Percentiles rank a stretch among this genome's conserved stretches.
phyloP scores from a whole-genome alignment of 2,888 invertebrate genomes.

The Apamea monoglypha region DNA sequence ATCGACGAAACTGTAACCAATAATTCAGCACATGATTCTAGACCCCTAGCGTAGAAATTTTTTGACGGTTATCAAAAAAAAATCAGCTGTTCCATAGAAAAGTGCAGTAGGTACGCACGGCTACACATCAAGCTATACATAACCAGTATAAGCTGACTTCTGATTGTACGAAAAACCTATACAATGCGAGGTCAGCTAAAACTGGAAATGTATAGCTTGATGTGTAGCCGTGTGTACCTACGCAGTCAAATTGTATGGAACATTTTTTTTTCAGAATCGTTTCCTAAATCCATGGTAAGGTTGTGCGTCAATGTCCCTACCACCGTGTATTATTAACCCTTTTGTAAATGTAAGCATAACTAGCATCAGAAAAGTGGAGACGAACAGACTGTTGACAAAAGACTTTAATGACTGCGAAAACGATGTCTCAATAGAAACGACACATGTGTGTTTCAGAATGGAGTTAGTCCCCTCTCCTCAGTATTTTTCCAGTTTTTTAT shows the following conservation, averaged over 20 bases:
- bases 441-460: background rate
- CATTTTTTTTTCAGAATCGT: background rate
- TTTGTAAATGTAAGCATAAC: background rate
- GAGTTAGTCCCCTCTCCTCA: background rate
- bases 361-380: conserved; percentile 2
- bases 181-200: no score
- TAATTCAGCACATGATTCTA: background rate
- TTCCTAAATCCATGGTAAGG: background rate
- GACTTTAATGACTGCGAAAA: background rate
- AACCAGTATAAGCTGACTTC: no score
- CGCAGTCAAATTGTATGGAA: background rate
- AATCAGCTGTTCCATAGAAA: no score
- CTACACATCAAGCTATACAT: no score
- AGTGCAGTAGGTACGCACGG: no score
- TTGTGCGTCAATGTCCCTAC: background rate
- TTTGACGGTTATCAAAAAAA: no score
- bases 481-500: background rate
- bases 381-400: background rate
- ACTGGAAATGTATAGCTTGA: no score
- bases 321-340: background rate
- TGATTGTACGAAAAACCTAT: no score
- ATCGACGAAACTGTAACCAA: background rate
- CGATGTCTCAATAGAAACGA: background rate
- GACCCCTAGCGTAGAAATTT: no score
- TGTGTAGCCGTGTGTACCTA: no score